Conservation (phyloP, 2,113 vertebrate genomes). For the human (Homo sapiens) region GRCh38 chr1:37397501-37398000, state of each 20-base stretch:
- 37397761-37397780: neutral
- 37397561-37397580: neutral
- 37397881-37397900: neutral
- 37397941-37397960: neutral
- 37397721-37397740: neutral
- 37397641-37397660: neutral
- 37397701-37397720: neutral
- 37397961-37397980: neutral
- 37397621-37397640: neutral
- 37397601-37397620: neutral
- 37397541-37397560: neutral
- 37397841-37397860: neutral
- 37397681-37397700: constrained; percentile 26
- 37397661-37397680: neutral
- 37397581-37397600: fast-evolving
- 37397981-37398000: neutral
- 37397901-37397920: neutral
- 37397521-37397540: neutral
- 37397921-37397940: neutral
- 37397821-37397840: neutral
- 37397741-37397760: no score
- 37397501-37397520: neutral
- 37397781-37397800: neutral
- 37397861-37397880: neutral
- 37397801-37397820: neutral